Conservation (phyloP, 2,113 vertebrate species). For the Aythya baeri region DNA sequence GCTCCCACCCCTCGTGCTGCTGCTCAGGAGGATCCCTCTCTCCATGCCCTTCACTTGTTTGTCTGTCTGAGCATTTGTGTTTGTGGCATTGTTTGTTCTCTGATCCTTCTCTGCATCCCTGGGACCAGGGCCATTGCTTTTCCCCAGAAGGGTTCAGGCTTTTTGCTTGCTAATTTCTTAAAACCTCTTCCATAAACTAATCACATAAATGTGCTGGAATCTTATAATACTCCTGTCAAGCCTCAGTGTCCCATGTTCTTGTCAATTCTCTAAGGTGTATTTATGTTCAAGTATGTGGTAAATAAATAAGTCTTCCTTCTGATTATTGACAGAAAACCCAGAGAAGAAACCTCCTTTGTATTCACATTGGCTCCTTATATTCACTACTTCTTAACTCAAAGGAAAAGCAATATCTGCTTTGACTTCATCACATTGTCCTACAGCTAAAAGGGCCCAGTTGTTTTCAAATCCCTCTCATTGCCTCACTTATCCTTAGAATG, state of each 20-base stretch:
- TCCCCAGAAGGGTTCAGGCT: neutral
- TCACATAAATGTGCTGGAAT: neutral
- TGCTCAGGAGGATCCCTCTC: neutral
- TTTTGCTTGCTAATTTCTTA: neutral
- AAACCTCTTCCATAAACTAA: neutral
- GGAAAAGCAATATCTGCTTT: neutral
- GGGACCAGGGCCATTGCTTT: neutral
- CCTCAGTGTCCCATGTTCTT: neutral
- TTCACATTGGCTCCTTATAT: neutral
- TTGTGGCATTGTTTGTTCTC: accelerated
- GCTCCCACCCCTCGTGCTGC: neutral
- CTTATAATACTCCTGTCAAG: neutral
- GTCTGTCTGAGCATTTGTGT: accelerated
- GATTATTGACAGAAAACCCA: neutral
- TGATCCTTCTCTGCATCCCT: neutral
- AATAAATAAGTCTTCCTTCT: neutral
- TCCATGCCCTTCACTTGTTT: accelerated
- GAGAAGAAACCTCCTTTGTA: neutral
- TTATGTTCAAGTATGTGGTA: neutral
- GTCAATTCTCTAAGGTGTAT: accelerated
- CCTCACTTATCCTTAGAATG: neutral
- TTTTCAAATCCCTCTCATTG: neutral
- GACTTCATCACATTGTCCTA: neutral
- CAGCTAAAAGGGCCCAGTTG: too few species aligned
- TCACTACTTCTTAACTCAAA: neutral